phyloP scores from a whole-genome alignment of 2,797 vertebrate genomes.

The Cichlasoma orientale region DNA sequence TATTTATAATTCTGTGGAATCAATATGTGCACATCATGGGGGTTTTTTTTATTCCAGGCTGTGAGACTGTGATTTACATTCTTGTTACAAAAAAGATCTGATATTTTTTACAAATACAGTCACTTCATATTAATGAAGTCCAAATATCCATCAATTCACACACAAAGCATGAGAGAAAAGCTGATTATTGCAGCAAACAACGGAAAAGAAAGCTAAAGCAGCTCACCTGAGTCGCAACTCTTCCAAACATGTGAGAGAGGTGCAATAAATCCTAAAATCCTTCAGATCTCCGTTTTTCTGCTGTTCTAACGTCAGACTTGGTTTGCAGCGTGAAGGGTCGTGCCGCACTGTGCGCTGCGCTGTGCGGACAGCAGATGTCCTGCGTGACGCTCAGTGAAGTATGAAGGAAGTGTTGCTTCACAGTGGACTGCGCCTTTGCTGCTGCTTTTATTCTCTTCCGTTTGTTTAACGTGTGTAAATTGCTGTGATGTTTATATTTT shows the following conservation, averaged over 20 bases:
- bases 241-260: constrained; percentile 12
- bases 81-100: not conserved
- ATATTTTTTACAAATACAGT: not conserved
- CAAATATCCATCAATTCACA: not conserved
- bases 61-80: not conserved
- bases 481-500: not conserved
- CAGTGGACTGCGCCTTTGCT: not conserved
- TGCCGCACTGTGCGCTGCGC: constrained; percentile 30
- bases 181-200: not conserved
- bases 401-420: not conserved
- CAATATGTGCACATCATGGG: not conserved
- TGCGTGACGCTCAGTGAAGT: constrained; percentile 31
- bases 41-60: not conserved
- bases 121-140: not conserved
- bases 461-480: not conserved
- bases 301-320: not conserved
- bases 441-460: not conserved
- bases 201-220: not conserved
- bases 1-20: not conserved
- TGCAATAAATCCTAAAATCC: not conserved
- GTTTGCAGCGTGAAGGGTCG: constrained; percentile 7
- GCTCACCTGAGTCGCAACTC: constrained; percentile 47
- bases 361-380: constrained; percentile 60
- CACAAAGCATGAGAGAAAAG: not conserved
- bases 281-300: not conserved